Evolutionary conservation across 1,140 invertebrate species (phyloP).

Genomic region (Ips typographus): DNA sequence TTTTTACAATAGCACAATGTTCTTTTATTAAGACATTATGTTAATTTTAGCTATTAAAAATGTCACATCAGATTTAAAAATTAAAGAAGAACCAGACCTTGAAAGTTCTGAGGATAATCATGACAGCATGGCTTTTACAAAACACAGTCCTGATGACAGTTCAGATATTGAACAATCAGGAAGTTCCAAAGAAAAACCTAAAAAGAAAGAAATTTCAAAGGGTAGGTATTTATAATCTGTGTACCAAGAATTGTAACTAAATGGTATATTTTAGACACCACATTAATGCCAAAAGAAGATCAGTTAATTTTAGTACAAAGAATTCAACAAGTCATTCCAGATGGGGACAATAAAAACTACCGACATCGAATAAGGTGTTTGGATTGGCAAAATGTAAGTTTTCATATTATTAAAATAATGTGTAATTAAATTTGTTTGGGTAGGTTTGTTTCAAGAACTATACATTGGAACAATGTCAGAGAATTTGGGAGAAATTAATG

Average conservation of each 20-base stretch:
- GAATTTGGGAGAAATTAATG: conserved; percentile 52
- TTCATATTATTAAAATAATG: neutral
- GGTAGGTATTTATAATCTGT: neutral
- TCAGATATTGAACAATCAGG: too few species aligned
- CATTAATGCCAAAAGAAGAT: conserved; percentile 30
- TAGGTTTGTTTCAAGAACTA: conserved; percentile 53
- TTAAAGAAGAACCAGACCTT: too few species aligned
- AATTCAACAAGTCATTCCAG: conserved; percentile 45
- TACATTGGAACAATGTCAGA: conserved; percentile 52
- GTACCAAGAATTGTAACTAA: conserved; percentile 13
- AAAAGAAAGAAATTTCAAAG: conserved; percentile 19
- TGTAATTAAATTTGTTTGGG: conserved; percentile 23
- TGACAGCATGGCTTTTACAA: too few species aligned
- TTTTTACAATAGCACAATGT: too few species aligned
- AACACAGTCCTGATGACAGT: too few species aligned
- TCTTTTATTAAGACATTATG: too few species aligned
- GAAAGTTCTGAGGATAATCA: too few species aligned
- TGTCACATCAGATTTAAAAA: too few species aligned
- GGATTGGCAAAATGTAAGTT: conserved; percentile 47
- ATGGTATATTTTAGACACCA: conserved; percentile 10
- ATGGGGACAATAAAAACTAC: conserved; percentile 43
- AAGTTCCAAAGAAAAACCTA: conserved; percentile 19
- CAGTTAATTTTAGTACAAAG: conserved; percentile 38
- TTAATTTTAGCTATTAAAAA: too few species aligned
- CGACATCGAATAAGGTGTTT: conserved; percentile 42